Conservation (phyloP, 2,888 invertebrate genomes). For the Trilocha varians region DNA sequence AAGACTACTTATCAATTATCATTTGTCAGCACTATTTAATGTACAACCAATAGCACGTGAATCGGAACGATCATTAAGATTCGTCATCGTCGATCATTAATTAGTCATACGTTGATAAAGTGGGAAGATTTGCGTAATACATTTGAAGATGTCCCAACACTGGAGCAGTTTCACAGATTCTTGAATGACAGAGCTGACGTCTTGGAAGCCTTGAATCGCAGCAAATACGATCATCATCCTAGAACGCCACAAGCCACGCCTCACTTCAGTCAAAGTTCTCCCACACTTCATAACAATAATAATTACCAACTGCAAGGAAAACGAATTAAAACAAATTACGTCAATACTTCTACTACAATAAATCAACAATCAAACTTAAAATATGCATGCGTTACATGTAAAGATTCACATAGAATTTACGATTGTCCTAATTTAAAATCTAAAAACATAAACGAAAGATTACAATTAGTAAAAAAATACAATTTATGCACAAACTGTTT, state of each 20-base stretch:
- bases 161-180: slow-evolving; percentile 17
- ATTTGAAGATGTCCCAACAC: slow-evolving; percentile 9
- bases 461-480: slow-evolving; percentile 1
- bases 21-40: slow-evolving; percentile 13
- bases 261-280: no score
- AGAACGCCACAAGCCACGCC: neutral
- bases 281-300: no score
- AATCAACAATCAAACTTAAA: neutral
- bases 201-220: slow-evolving; percentile 13
- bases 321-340: neutral
- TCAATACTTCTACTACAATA: slow-evolving; percentile 4
- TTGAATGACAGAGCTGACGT: slow-evolving; percentile 17
- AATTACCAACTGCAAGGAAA: neutral
- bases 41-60: slow-evolving; percentile 9
- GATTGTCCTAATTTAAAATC: slow-evolving; percentile 13
- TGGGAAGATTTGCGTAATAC: slow-evolving; percentile 12
- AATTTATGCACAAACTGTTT: slow-evolving; percentile 11
- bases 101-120: slow-evolving; percentile 9
- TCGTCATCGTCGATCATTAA: slow-evolving; percentile 12
- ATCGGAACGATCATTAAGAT: slow-evolving; percentile 8
- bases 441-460: slow-evolving; percentile 5
- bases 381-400: slow-evolving; percentile 12
- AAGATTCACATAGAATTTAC: slow-evolving; percentile 12
- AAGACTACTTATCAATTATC: no score
- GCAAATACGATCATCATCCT: slow-evolving; percentile 3